A percentile compares a stretch with the other conserved stretches of the same genome.
Conservation (phyloP, 2,888 invertebrate genomes). For the Aphidius colemani region DNA sequence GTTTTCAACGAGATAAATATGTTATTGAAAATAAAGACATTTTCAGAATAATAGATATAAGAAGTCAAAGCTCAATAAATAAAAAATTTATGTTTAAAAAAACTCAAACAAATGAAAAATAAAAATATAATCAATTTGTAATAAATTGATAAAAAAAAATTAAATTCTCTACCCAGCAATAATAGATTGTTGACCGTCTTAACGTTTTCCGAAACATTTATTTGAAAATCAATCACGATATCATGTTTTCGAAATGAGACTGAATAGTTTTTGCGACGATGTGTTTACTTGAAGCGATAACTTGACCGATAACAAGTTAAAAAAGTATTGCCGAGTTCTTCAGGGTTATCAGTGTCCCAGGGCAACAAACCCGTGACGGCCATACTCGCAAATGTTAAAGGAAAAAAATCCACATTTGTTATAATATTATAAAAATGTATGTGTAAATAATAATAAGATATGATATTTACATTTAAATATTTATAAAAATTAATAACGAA, state of each 20-base stretch:
- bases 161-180: too few relatives aligned
- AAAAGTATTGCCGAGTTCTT: conserved; percentile 53
- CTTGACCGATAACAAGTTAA: conserved; percentile 53
- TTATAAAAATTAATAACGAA: too few relatives aligned
- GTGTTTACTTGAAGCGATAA: conserved; percentile 47
- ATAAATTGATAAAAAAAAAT: too few relatives aligned
- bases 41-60: too few relatives aligned
- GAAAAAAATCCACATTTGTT: conserved; percentile 11
- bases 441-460: conserved; percentile 2
- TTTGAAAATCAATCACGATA: conserved; percentile 19
- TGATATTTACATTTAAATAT: conserved; percentile 1
- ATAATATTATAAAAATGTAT: conserved; percentile 1
- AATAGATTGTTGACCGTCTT: too few relatives aligned
- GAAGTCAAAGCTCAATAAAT: not conserved
- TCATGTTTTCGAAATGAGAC: conserved; percentile 31
- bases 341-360: conserved; percentile 58
- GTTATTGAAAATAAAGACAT: too few relatives aligned
- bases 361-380: conserved; percentile 55
- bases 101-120: not conserved
- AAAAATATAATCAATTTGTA: not conserved
- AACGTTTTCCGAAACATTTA: not conserved
- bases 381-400: conserved; percentile 21
- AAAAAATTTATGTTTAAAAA: not conserved
- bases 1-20: too few relatives aligned
- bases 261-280: conserved; percentile 32